Evolutionary conservation across 2,797 vertebrate species (phyloP).

Genomic region (Otolemur crassicaudatus): DNA sequence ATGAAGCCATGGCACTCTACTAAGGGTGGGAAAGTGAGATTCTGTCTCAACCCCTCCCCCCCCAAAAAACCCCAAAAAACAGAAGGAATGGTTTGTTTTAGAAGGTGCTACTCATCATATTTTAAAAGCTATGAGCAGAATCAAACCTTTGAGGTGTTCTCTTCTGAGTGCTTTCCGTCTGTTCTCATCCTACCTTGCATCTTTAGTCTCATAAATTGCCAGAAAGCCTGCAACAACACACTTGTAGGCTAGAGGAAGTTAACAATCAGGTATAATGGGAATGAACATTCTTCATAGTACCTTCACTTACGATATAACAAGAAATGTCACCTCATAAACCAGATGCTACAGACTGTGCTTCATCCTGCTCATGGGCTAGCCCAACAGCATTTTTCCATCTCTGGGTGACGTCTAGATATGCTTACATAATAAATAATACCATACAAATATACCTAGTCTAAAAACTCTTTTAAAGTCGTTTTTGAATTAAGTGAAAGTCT

Average conservation of each 20-base stretch:
- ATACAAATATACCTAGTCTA: no score
- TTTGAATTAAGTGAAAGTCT: background rate
- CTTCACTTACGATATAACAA: background rate
- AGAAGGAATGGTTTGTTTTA: slow-evolving; percentile 29
- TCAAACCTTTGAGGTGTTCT: background rate
- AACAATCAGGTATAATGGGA: background rate
- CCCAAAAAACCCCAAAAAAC: no score
- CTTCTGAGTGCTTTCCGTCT: background rate
- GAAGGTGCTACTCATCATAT: background rate
- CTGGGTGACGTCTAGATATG: background rate
- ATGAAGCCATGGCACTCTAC: no score
- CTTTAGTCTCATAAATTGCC: background rate
- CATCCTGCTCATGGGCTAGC: background rate
- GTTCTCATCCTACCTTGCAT: background rate
- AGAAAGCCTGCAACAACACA: background rate
- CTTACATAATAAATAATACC: background rate
- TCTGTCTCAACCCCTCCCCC: no score
- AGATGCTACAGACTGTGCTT: background rate
- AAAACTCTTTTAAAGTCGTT: background rate
- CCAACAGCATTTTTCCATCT: background rate
- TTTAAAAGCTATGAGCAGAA: background rate
- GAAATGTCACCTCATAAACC: background rate
- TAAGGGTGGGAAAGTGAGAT: no score
- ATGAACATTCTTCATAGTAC: background rate
- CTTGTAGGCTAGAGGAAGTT: background rate